Evolutionary conservation across 2,113 vertebrate species (phyloP).

Genomic region (Polypterus senegalus): DNA sequence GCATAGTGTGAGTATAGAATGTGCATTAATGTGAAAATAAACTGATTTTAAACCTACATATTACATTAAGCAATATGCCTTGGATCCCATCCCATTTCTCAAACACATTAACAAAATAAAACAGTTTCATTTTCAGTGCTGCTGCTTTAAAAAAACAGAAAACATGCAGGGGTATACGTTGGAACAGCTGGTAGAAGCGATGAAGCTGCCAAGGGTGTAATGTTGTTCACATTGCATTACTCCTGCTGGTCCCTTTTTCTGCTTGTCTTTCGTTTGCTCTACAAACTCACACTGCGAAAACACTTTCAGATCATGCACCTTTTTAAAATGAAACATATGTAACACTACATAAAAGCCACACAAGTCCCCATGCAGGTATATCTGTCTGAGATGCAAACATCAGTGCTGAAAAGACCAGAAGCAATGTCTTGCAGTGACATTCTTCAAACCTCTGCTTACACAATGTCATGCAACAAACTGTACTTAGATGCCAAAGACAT

Average conservation of each 20-base stretch:
- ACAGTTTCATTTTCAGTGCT: background rate
- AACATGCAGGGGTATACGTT: background rate
- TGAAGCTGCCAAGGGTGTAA: background rate
- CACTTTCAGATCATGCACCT: background rate
- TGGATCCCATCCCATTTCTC: background rate
- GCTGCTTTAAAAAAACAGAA: background rate
- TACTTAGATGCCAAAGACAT: no score
- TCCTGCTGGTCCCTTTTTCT: background rate
- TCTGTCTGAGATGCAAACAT: background rate
- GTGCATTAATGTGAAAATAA: no score
- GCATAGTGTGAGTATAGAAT: no score
- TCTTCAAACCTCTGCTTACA: no score
- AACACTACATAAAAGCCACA: background rate
- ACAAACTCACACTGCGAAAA: background rate
- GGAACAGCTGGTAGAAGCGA: slow-evolving; percentile 7
- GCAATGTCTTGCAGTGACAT: no score
- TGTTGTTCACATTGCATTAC: slow-evolving; percentile 6
- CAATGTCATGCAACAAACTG: no score
- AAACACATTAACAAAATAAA: background rate
- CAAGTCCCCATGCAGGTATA: background rate
- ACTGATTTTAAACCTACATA: no score
- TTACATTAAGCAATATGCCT: no score
- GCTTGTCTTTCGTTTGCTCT: slow-evolving; percentile 2
- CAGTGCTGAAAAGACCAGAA: slow-evolving; percentile 6
- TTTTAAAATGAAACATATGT: slow-evolving; percentile 9